Conservation (phyloP, 2,113 vertebrate genomes). For the Heterochromis multidens region DNA sequence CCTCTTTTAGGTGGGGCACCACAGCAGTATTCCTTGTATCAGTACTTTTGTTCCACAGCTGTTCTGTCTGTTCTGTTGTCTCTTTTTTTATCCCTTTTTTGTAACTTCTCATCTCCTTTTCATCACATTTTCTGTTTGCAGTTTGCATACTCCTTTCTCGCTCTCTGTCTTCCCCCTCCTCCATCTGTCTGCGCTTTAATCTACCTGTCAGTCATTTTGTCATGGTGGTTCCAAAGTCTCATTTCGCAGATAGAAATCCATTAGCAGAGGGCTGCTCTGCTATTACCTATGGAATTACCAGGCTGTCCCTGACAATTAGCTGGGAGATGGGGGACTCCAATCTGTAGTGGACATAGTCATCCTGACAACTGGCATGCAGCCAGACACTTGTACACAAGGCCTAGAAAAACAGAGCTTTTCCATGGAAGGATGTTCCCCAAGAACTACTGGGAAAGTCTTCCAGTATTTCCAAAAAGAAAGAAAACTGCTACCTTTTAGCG, state of each 20-base stretch:
- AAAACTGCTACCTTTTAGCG: too few relatives aligned
- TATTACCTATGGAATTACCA: conserved; percentile 60
- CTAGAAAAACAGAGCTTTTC: background rate
- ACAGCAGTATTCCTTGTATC: background rate
- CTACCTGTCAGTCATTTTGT: conserved; percentile 66
- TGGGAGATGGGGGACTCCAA: conserved; percentile 19
- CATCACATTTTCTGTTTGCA: background rate
- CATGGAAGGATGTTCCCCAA: background rate
- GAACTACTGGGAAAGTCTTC: background rate
- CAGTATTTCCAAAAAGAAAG: background rate
- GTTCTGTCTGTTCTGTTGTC: background rate
- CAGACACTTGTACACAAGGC: background rate
- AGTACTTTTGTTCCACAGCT: background rate
- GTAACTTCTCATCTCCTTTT: background rate
- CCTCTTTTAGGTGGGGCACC: background rate
- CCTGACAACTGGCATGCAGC: conserved; percentile 16
- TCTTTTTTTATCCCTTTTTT: background rate
- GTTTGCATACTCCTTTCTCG: background rate
- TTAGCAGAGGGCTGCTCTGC: conserved; percentile 54
- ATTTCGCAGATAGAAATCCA: conserved; percentile 62
- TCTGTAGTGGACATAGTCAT: conserved; percentile 8
- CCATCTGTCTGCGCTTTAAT: conserved; percentile 35
- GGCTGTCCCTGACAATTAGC: conserved; percentile 54
- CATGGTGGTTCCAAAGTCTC: conserved; percentile 49
- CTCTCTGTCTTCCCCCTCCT: background rate